Conservation (phyloP, 2,797 vertebrate species). For the Florisuga fusca region DNA sequence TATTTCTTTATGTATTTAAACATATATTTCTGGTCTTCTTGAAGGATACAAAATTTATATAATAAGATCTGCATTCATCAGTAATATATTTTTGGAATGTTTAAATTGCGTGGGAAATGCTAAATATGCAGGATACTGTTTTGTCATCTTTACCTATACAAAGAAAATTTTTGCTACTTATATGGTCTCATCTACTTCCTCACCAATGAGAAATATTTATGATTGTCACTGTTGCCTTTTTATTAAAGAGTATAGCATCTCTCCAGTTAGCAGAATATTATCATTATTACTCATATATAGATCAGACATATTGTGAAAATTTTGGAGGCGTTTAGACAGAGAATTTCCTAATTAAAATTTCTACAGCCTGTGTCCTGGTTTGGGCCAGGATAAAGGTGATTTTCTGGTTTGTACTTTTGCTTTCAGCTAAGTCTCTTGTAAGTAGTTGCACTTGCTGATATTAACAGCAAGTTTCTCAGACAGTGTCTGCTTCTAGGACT, state of each 20-base stretch:
- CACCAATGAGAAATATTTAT: neutral
- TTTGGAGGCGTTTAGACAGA: neutral
- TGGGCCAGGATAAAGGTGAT: no score
- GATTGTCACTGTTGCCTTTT: neutral
- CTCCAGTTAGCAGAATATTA: neutral
- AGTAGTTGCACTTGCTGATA: no score
- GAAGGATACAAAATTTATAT: neutral
- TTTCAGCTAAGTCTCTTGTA: no score
- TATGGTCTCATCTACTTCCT: neutral
- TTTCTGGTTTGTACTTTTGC: no score
- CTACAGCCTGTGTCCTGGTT: no score
- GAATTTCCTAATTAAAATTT: neutral
- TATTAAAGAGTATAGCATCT: fast-evolving
- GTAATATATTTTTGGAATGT: neutral
- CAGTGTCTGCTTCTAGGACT: no score
- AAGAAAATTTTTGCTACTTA: neutral
- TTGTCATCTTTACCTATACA: neutral
- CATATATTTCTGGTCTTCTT: neutral
- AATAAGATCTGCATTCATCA: neutral
- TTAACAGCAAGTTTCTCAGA: no score
- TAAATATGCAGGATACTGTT: neutral
- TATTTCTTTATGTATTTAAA: no score
- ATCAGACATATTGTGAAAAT: neutral
- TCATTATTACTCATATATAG: neutral
- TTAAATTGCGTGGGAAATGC: neutral